Evolutionary conservation across 2,797 vertebrate species (phyloP).

Genomic region (Sciaenops ocellatus): DNA sequence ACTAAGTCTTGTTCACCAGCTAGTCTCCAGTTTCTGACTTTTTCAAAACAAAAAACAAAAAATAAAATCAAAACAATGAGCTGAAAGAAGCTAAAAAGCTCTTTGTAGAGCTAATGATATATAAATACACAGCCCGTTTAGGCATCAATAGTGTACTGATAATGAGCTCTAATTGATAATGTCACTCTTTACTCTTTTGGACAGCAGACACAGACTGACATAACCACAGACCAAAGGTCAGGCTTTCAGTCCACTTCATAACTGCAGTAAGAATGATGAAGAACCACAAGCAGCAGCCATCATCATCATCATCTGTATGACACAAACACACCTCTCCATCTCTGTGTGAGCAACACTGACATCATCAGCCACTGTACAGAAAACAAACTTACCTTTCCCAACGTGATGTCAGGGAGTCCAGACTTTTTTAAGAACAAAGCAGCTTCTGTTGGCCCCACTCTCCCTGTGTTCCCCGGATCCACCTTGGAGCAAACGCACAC

Average conservation of each 20-base stretch:
- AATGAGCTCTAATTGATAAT: background rate
- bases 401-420: slow-evolving; percentile 90
- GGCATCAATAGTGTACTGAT: background rate
- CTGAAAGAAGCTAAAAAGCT: too few relatives aligned
- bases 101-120: too few relatives aligned
- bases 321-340: background rate
- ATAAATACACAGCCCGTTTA: too few relatives aligned
- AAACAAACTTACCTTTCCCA: slow-evolving; percentile 91
- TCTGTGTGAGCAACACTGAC: background rate
- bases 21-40: too few relatives aligned
- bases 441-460: slow-evolving; percentile 95
- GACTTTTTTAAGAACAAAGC: slow-evolving; percentile 98
- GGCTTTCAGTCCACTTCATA: background rate
- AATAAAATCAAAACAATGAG: too few relatives aligned
- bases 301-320: background rate
- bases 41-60: too few relatives aligned
- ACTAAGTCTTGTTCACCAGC: too few relatives aligned
- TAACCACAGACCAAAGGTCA: background rate
- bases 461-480: slow-evolving; percentile 94
- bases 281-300: background rate
- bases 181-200: background rate
- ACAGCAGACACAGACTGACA: background rate
- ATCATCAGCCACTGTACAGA: background rate
- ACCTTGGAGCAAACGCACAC: slow-evolving; percentile 83
- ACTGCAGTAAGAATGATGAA: background rate